Conservation (phyloP, 1,140 invertebrate genomes). For the Charaxes varanes region DNA sequence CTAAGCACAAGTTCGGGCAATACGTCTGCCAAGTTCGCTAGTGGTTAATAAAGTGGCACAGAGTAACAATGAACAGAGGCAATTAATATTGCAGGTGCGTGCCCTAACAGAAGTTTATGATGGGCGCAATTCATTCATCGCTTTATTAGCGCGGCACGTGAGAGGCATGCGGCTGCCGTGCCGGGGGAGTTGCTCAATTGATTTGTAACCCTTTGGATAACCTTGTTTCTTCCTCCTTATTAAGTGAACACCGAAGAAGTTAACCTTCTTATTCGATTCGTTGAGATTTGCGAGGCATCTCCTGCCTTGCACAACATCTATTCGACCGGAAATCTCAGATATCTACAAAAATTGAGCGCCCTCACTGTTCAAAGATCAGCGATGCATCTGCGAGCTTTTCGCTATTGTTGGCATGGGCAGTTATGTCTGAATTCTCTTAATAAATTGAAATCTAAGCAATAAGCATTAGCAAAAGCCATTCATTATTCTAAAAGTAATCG, state of each 20-base stretch:
- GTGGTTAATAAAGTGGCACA: not conserved
- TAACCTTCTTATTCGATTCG: not conserved
- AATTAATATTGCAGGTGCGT: slow-evolving; percentile 39
- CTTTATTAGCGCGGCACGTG: slow-evolving; percentile 55
- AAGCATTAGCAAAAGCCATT: not conserved
- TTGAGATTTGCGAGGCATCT: too few species aligned
- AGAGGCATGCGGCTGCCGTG: slow-evolving; percentile 34
- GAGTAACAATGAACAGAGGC: slow-evolving; percentile 14
- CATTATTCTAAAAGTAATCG: slow-evolving; percentile 1
- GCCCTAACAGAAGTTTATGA: slow-evolving; percentile 40
- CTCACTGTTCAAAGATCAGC: too few species aligned
- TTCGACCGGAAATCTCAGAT: too few species aligned
- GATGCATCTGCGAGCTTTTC: too few species aligned
- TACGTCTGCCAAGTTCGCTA: too few species aligned
- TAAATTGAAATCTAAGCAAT: not conserved
- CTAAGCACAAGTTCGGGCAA: too few species aligned
- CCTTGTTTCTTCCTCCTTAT: slow-evolving; percentile 4
- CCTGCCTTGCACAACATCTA: too few species aligned
- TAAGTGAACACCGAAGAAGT: not conserved
- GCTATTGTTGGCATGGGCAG: too few species aligned
- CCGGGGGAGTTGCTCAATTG: slow-evolving; percentile 25
- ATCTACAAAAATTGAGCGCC: too few species aligned
- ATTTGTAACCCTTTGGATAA: slow-evolving; percentile 25
- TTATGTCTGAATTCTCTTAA: too few species aligned
- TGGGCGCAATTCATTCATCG: slow-evolving; percentile 47